Evolutionary conservation across 2,888 invertebrate species (phyloP), one percentile per base, ranked within the genome.

Genomic region (Plebejus melissa): DNA sequence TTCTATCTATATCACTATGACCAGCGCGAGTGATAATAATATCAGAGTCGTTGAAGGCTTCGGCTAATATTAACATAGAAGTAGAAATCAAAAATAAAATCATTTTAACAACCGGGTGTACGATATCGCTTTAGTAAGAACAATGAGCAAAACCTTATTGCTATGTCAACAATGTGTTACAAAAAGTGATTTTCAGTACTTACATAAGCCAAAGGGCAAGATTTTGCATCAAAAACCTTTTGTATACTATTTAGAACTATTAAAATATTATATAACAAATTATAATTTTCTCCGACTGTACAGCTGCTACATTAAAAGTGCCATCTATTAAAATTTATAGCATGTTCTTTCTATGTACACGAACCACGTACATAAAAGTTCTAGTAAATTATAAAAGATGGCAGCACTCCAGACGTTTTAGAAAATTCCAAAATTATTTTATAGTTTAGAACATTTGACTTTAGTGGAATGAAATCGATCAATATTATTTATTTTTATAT

Each of bases 21-120:
- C 85, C 84, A 0, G 82, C 78, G 22, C 85, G 85, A 0, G 83
- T 83, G 0, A 88, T 79, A 0, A 88, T 83, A 0, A 90, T 81
- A 54, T 86, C 85, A 0, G 85, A 80, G 1, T 81, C 79, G 0
- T 85, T 86, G 32, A n/a, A 41, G 4, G 54, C 72, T 4, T 50
- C 1, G 3, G 16, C 54, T 32, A 54, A 16, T 28, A 32, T 32
- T 2, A 72, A 4, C 1, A 72, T 32, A 32, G 2, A 32, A 54
- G 78, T 75, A 38, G 77, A 77, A 38, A 78, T 69, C 46, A 78
- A n/a, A 58, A 76, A 58, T 57, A 77, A 79, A 28, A 70, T 76
- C 78, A 78, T 80, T 54, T 36, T 36, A 0, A 16, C 2, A 58
- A 22, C 28, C 3, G 65, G 36, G 4, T 28, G 60, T 22, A 36